phyloP scores from a whole-genome alignment of 2,113 vertebrate species.

The Melanerpes aurifrons region DNA sequence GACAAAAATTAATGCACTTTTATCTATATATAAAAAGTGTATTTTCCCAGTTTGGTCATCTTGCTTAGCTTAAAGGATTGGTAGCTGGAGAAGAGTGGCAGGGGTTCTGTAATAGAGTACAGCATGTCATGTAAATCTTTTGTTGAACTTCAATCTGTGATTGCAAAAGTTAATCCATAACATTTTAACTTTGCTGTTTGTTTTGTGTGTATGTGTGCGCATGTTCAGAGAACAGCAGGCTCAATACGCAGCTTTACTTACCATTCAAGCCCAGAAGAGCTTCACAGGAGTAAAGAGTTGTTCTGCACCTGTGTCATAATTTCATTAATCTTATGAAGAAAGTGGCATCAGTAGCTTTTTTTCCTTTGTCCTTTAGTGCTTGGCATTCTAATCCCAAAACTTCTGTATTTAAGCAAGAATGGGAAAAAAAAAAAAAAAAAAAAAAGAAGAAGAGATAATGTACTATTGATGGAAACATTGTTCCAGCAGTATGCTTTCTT shows the following conservation, averaged over 20 bases:
- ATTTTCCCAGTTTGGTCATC: not conserved
- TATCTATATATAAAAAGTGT: not conserved
- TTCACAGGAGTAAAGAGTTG: not conserved
- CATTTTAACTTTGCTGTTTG: conserved; percentile 21
- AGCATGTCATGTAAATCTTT: not conserved
- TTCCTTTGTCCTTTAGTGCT: not conserved
- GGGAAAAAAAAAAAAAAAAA: not conserved
- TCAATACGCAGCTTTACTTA: not conserved
- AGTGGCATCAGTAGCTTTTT: not conserved
- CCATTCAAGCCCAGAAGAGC: not conserved
- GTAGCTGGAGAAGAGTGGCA: not conserved
- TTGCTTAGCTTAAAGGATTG: not conserved
- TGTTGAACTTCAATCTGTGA: not conserved
- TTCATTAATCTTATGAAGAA: not conserved
- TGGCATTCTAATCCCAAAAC: not conserved
- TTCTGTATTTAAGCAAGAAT: not conserved
- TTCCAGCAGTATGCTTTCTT: not conserved
- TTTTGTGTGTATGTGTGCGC: not conserved
- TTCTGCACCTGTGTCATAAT: conserved; percentile 3
- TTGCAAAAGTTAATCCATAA: not conserved
- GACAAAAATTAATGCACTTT: not conserved
- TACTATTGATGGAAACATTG: not conserved
- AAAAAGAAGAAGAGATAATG: not conserved
- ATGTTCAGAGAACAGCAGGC: not conserved
- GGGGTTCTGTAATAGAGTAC: not conserved